Evolutionary conservation across 2,797 vertebrate species (phyloP).

Genomic region (Aselliscus stoliczkanus): DNA sequence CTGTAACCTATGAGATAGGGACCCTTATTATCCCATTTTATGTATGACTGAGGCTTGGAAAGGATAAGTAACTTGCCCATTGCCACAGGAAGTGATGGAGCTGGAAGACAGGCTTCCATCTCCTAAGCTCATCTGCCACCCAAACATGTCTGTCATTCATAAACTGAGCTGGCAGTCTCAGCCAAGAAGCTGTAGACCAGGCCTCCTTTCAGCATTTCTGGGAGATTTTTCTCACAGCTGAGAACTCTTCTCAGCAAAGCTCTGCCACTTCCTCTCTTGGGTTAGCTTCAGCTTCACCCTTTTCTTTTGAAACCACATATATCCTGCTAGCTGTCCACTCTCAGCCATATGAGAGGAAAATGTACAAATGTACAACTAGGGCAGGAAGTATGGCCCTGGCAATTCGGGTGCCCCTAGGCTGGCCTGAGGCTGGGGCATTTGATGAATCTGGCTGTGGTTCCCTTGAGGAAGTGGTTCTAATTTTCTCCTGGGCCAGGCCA

Average conservation of each 20-base stretch:
- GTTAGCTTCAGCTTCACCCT: not conserved
- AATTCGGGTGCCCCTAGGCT: not conserved
- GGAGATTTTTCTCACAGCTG: not conserved
- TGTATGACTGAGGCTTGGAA: not conserved
- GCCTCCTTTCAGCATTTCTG: not conserved
- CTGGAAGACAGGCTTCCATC: not conserved
- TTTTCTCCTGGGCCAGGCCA: not conserved
- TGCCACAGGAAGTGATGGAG: not conserved
- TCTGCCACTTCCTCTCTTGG: not conserved
- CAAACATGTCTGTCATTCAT: not conserved
- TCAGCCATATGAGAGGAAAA: not conserved
- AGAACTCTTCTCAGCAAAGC: not conserved
- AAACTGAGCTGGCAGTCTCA: not conserved
- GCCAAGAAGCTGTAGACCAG: not conserved
- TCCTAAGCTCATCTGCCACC: fast-evolving
- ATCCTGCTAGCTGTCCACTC: not conserved
- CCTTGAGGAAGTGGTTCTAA: no score
- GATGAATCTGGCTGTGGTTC: not conserved
- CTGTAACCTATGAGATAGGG: not conserved
- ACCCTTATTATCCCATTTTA: not conserved
- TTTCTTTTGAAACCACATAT: not conserved
- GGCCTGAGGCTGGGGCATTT: not conserved
- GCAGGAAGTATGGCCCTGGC: no score
- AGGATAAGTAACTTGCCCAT: not conserved
- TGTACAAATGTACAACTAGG: no score